These are phyloP conservation scores for Atta cephalotes DNA, from an alignment of 1,140 invertebrate species.

Conservation along the genomic window DNA sequence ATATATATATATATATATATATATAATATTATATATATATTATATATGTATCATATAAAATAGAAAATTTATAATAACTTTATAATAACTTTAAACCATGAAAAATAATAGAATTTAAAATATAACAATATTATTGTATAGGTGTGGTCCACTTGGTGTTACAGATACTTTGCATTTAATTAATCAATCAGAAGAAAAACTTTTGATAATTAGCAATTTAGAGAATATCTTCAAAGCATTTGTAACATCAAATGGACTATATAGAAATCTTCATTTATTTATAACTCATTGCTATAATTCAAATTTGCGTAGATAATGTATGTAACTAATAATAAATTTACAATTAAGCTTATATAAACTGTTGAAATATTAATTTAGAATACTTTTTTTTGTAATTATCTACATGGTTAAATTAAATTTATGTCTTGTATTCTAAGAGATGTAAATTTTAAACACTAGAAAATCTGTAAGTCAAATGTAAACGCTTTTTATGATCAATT, in stretches of 20 bases:
- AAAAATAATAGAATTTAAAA: background rate
- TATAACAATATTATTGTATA: background rate
- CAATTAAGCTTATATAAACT: background rate
- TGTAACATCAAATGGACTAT: no score
- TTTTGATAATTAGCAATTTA: no score
- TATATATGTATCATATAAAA: background rate
- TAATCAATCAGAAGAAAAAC: no score
- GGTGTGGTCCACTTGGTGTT: no score
- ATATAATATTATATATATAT: background rate
- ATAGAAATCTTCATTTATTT: background rate
- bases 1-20: no score
- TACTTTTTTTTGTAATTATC: background rate
- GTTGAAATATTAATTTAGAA: background rate
- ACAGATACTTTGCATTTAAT: no score
- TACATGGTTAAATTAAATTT: background rate
- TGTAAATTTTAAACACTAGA: background rate
- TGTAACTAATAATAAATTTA: background rate
- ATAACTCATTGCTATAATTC: background rate
- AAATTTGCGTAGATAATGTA: background rate
- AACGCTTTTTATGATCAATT: slow-evolving; percentile 23
- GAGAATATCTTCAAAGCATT: no score
- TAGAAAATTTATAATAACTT: background rate
- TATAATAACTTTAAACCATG: background rate
- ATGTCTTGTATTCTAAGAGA: background rate
- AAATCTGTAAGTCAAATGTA: slow-evolving; percentile 19